Conservation (phyloP, 2,888 invertebrate genomes). For the Hirtodrosophila trivittata region DNA sequence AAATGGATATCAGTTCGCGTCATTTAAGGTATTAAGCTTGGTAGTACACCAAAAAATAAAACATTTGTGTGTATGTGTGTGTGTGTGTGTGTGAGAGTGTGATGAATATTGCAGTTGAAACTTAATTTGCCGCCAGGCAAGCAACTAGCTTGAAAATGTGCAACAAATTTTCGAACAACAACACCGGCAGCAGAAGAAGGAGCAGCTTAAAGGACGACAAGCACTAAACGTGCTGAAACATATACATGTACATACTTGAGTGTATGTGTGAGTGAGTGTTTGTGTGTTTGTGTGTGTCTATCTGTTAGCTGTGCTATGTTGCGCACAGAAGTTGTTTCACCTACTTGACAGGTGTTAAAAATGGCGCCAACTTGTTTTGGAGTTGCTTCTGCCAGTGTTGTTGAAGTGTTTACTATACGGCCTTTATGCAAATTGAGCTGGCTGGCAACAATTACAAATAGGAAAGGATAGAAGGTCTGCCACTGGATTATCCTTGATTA, state of each 20-base stretch:
- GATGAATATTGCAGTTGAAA: conserved; percentile 38
- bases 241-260: conserved; percentile 3
- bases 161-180: conserved; percentile 26
- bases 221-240: background rate
- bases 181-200: conserved; percentile 20
- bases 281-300: conserved; percentile 9
- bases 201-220: conserved; percentile 22
- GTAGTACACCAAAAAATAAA: conserved; percentile 3
- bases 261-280: conserved; percentile 13
- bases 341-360: conserved; percentile 71
- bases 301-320: background rate
- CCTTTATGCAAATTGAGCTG: conserved; percentile 51
- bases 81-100: conserved; percentile 15
- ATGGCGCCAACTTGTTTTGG: conserved; percentile 55
- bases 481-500: conserved; percentile 12
- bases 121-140: conserved; percentile 44
- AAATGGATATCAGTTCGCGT: conserved; percentile 12
- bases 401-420: conserved; percentile 10
- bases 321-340: conserved; percentile 36
- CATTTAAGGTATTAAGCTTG: conserved; percentile 15
- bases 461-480: conserved; percentile 9
- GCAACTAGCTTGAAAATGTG: conserved; percentile 24
- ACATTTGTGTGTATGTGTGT: conserved; percentile 22
- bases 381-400: conserved; percentile 22
- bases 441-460: conserved; percentile 5